Percentiles rank a stretch among this genome's conserved stretches.
These are phyloP conservation scores for Plecturocebus donacophilus DNA, from an alignment of 2,113 vertebrate species.

Conservation along the genomic window DNA sequence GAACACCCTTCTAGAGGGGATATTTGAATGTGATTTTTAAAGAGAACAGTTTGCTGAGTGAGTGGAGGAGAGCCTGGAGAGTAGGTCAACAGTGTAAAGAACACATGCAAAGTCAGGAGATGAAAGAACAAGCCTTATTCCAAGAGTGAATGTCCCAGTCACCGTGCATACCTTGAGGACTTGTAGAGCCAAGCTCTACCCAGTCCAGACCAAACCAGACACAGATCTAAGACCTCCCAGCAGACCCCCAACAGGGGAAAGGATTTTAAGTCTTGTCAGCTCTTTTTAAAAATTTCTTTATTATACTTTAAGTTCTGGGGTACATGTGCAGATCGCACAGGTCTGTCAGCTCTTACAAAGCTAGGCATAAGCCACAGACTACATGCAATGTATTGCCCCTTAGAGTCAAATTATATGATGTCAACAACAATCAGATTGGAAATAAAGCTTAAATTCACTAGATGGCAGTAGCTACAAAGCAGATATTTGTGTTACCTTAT, in stretches of 20 bases:
- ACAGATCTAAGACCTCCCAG: not conserved
- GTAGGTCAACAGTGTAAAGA: not conserved
- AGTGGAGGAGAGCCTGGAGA: not conserved
- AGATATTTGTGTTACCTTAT: not conserved
- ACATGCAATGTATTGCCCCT: not conserved
- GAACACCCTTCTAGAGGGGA: not conserved
- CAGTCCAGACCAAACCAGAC: not conserved
- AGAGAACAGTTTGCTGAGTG: not conserved
- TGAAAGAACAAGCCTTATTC: not conserved
- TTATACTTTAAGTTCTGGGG: too few relatives aligned
- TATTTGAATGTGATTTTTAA: not conserved
- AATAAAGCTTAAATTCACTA: slow-evolving; percentile 12
- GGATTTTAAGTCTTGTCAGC: not conserved
- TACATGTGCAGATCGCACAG: too few relatives aligned
- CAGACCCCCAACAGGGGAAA: not conserved
- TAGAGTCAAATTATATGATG: not conserved
- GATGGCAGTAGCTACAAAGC: slow-evolving; percentile 52
- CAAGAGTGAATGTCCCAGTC: not conserved
- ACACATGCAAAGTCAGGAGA: not conserved
- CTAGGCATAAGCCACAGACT: not conserved
- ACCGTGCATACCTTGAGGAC: not conserved
- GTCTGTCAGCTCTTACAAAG: not conserved
- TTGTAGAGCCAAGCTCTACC: not conserved
- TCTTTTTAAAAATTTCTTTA: not conserved
- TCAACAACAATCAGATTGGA: not conserved